Evolutionary conservation across 2,113 vertebrate genomes (phyloP).

Genomic region (Phyllopteryx taeniolatus): DNA sequence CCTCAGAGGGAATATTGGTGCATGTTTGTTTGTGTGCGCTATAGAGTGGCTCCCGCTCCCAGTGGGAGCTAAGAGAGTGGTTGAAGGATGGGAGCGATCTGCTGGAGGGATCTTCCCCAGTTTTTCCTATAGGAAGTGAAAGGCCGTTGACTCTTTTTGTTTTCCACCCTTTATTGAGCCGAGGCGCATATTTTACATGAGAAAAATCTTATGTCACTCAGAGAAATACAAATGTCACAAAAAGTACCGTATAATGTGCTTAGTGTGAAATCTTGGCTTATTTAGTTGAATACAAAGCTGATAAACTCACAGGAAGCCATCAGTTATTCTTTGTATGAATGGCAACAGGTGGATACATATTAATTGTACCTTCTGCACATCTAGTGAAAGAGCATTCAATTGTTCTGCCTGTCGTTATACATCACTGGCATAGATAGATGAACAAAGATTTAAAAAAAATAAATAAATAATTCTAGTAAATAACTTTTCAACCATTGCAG

Average conservation of each 20-base stretch:
- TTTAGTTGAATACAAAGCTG: too few species aligned
- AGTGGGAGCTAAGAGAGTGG: constrained; percentile 56
- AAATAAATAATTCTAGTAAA: too few species aligned
- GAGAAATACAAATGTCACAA: too few species aligned
- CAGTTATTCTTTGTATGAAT: too few species aligned
- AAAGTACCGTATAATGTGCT: neutral
- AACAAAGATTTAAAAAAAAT: too few species aligned
- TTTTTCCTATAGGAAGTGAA: constrained; percentile 53
- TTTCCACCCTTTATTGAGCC: neutral
- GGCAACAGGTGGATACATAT: too few species aligned
- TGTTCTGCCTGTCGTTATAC: too few species aligned
- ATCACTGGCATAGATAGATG: too few species aligned
- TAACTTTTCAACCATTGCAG: too few species aligned
- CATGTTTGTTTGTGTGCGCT: constrained; percentile 41
- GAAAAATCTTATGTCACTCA: neutral
- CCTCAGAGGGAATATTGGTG: constrained; percentile 50
- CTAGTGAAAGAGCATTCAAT: too few species aligned
- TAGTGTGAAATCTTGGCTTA: neutral
- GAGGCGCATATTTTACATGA: neutral
- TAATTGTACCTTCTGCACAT: too few species aligned
- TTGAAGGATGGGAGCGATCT: constrained; percentile 46
- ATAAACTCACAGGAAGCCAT: too few species aligned
- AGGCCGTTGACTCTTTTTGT: constrained; percentile 43
- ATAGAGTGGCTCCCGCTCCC: constrained; percentile 54
- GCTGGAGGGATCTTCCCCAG: constrained; percentile 40